Evolutionary conservation across 1,140 invertebrate species (phyloP).

Genomic region (Tetragnatha versicolor): DNA sequence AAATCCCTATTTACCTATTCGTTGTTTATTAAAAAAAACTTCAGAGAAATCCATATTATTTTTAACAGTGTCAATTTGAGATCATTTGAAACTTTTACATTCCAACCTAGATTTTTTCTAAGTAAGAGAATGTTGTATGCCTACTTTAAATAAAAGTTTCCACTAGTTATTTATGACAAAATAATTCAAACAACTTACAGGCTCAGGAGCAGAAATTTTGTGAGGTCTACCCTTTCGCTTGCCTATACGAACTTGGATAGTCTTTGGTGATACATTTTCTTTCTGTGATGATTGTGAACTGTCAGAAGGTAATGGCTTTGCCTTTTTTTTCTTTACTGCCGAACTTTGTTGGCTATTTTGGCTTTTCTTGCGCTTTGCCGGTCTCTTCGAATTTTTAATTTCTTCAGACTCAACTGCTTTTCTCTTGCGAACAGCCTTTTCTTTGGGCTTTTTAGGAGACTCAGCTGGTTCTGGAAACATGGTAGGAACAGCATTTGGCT

Average conservation of each 20-base stretch:
- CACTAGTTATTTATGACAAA: no score
- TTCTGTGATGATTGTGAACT: conserved; percentile 20
- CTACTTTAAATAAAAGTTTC: no score
- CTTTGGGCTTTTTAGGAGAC: conserved; percentile 27
- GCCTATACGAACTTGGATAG: no score
- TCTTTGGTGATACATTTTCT: conserved; percentile 47
- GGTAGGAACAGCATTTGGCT: conserved; percentile 50
- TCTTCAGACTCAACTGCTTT: conserved; percentile 15
- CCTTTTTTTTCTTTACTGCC: neutral
- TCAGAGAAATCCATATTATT: no score
- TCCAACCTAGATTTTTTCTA: no score
- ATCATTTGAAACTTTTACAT: no score
- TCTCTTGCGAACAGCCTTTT: conserved; percentile 2
- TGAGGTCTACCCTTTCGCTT: conserved; percentile 24
- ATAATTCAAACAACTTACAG: neutral
- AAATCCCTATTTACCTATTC: no score
- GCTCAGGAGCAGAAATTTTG: conserved; percentile 6
- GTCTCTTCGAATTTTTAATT: neutral
- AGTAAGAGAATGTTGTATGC: no score
- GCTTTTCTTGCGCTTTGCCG: conserved; percentile 8
- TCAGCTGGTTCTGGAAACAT: conserved; percentile 29
- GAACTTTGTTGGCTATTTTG: neutral
- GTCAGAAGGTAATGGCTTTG: neutral
- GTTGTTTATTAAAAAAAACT: no score
- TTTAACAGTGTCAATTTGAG: no score